phyloP scores from a whole-genome alignment of 2,888 invertebrate genomes.

The Nomada fabriciana region DNA sequence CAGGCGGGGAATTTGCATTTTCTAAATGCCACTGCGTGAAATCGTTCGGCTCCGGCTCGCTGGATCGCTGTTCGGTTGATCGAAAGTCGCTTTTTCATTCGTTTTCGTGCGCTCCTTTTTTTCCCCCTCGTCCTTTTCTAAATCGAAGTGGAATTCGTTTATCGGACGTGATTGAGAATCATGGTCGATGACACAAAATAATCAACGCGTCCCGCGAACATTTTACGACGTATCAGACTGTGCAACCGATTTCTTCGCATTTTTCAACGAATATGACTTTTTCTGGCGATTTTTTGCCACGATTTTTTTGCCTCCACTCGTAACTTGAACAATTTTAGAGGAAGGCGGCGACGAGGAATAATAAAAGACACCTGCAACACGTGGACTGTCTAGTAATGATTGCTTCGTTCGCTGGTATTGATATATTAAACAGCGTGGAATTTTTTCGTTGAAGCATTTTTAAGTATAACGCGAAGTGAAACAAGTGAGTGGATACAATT shows the following conservation, averaged over 20 bases:
- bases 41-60: constrained; percentile 43
- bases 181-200: not conserved
- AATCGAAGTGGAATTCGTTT: not conserved
- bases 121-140: not conserved
- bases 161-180: not conserved
- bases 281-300: not conserved
- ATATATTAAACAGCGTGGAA: too few species aligned
- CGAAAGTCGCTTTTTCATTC: constrained; percentile 10
- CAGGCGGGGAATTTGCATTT: constrained; percentile 76
- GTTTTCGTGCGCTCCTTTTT: not conserved
- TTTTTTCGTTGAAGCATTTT: too few species aligned
- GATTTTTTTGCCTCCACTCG: not conserved
- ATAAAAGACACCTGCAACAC: too few species aligned
- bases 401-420: too few species aligned
- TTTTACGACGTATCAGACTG: not conserved
- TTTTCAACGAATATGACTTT: not conserved
- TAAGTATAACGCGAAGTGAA: too few species aligned
- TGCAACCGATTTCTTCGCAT: not conserved
- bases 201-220: not conserved
- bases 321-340: not conserved
- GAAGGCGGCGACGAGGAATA: not conserved
- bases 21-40: constrained; percentile 76
- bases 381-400: too few species aligned
- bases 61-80: constrained; percentile 22
- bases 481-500: too few species aligned